A percentile compares a stretch with the other conserved stretches of the same genome.
These are phyloP conservation scores for Myoxocephalus aenaeus DNA, from an alignment of 2,797 vertebrate genomes.

Conservation along the genomic window DNA sequence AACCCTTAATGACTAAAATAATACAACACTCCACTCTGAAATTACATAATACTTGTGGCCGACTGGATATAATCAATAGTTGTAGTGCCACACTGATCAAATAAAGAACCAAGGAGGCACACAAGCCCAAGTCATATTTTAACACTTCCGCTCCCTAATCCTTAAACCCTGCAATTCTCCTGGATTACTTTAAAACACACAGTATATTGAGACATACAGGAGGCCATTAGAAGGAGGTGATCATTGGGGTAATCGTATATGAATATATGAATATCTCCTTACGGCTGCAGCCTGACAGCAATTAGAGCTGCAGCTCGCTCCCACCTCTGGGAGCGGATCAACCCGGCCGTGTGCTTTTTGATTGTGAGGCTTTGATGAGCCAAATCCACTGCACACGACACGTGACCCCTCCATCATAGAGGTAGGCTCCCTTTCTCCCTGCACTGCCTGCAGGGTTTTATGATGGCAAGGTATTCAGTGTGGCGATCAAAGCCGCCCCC, in stretches of 20 bases:
- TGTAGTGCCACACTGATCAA: constrained; percentile 43
- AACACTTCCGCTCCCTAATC: constrained; percentile 57
- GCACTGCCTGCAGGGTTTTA: constrained; percentile 50
- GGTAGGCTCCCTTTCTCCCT: constrained; percentile 27
- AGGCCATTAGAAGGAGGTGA: constrained; percentile 59
- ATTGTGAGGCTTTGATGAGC: constrained; percentile 75
- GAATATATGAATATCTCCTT: constrained; percentile 75
- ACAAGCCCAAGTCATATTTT: constrained; percentile 37
- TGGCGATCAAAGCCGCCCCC: constrained; percentile 44
- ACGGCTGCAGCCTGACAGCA: constrained; percentile 66
- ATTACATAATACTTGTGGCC: constrained; percentile 42
- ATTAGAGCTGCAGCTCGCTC: constrained; percentile 64
- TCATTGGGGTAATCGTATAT: constrained; percentile 72
- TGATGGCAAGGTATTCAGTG: constrained; percentile 50
- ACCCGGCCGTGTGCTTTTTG: constrained; percentile 64
- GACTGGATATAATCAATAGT: constrained; percentile 37
- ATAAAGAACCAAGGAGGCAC: constrained; percentile 27
- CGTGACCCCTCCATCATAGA: constrained; percentile 58
- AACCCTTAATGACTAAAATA: constrained; percentile 34
- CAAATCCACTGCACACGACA: constrained; percentile 70
- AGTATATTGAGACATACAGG: constrained; percentile 52
- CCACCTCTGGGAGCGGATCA: constrained; percentile 67
- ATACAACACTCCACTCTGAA: constrained; percentile 21
- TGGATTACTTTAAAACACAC: constrained; percentile 65
- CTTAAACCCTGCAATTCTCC: constrained; percentile 46